A percentile compares a stretch with the other conserved stretches of the same genome.
Conservation (phyloP, 2,888 invertebrate species). For the Cataglyphis cursor region DNA sequence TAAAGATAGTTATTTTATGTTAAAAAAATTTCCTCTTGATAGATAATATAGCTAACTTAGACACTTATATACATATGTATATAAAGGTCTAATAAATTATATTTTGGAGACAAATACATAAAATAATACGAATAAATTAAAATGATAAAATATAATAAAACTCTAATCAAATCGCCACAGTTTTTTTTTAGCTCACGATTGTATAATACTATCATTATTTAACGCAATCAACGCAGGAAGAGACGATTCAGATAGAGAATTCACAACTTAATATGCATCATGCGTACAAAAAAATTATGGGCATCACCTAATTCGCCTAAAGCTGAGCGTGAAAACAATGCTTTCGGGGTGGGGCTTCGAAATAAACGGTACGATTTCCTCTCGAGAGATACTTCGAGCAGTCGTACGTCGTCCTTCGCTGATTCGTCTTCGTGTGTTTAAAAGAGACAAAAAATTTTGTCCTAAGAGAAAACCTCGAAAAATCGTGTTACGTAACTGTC, state of each 20-base stretch:
- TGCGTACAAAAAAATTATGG: conserved; percentile 78
- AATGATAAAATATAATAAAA: neutral
- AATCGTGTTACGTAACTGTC: neutral
- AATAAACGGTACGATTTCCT: conserved; percentile 67
- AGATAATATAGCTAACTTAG: neutral
- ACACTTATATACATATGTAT: neutral
- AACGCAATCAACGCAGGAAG: neutral
- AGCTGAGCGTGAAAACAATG: conserved; percentile 79
- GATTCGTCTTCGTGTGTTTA: conserved; percentile 23
- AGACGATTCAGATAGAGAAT: conserved; percentile 21
- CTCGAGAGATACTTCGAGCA: conserved; percentile 44
- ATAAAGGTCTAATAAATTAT: neutral
- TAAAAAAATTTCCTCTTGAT: neutral
- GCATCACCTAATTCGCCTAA: conserved; percentile 82
- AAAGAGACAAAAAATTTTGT: neutral
- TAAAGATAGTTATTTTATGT: neutral
- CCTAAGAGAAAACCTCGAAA: neutral
- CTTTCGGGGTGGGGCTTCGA: conserved; percentile 66
- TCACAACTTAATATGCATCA: conserved; percentile 27
- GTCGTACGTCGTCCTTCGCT: conserved; percentile 57
- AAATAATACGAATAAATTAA: neutral
- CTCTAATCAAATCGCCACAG: conserved; percentile 17
- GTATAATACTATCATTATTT: conserved; percentile 44
- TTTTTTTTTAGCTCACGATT: neutral
- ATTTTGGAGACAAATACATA: neutral